phyloP scores from a whole-genome alignment of 1,140 invertebrate species.

The Drosophila nannoptera region DNA sequence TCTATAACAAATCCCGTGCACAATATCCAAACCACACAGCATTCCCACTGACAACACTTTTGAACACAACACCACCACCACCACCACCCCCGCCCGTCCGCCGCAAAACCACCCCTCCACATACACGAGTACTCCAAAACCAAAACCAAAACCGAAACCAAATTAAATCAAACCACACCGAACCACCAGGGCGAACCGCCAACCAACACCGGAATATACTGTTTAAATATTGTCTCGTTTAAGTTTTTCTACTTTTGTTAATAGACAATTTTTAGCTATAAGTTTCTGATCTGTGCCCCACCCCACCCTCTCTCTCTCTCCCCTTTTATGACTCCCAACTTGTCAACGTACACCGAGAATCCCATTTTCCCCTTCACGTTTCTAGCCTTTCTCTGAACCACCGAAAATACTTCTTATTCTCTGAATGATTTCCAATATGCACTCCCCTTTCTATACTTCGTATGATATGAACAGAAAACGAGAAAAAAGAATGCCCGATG shows the following conservation, averaged over 20 bases:
- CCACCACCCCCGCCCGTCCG: too few relatives aligned
- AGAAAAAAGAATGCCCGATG: background rate
- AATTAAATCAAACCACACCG: slow-evolving; percentile 24
- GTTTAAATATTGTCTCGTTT: slow-evolving; percentile 64
- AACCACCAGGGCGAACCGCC: slow-evolving; percentile 11
- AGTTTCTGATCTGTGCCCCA: slow-evolving; percentile 50
- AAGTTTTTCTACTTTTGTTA: slow-evolving; percentile 63
- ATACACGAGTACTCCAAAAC: slow-evolving; percentile 32
- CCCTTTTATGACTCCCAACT: slow-evolving; percentile 20
- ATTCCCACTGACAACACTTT: slow-evolving; percentile 58
- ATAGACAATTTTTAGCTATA: slow-evolving; percentile 60
- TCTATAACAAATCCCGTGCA: slow-evolving; percentile 56
- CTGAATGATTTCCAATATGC: slow-evolving; percentile 49
- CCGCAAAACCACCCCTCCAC: slow-evolving; percentile 18
- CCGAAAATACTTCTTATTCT: slow-evolving; percentile 18
- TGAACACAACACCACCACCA: slow-evolving; percentile 28
- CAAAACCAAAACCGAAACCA: slow-evolving; percentile 32
- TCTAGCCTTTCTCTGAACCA: slow-evolving; percentile 29
- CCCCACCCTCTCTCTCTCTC: background rate
- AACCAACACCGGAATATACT: slow-evolving; percentile 51
- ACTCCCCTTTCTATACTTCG: slow-evolving; percentile 31
- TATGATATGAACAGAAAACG: background rate
- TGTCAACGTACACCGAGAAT: slow-evolving; percentile 30
- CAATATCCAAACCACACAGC: slow-evolving; percentile 53
- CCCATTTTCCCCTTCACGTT: slow-evolving; percentile 24